A percentile compares a stretch with the other conserved stretches of the same genome.
Conservation (phyloP, 2,888 invertebrate genomes). For the Orthosia gracilis region DNA sequence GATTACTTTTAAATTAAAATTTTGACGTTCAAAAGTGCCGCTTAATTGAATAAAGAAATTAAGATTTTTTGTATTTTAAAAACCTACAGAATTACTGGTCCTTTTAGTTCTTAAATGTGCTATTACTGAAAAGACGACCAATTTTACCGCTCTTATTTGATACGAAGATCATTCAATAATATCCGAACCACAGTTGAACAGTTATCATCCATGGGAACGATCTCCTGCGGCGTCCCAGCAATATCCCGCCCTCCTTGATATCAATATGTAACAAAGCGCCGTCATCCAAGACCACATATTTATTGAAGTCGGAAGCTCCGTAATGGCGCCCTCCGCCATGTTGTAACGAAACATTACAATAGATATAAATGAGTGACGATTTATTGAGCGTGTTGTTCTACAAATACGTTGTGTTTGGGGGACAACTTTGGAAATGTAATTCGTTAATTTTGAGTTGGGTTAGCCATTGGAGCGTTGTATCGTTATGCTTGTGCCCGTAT, state of each 20-base stretch:
- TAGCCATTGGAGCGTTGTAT: not conserved
- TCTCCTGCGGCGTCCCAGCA: conserved; percentile 32
- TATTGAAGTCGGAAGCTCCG: conserved; percentile 67
- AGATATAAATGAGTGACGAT: conserved; percentile 66
- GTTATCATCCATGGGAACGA: conserved; percentile 21
- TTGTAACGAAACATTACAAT: conserved; percentile 56
- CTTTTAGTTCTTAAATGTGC: not conserved
- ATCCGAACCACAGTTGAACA: conserved; percentile 8
- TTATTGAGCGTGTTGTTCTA: conserved; percentile 60
- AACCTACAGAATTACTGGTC: not conserved
- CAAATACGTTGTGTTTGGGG: conserved; percentile 43
- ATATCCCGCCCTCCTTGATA: conserved; percentile 48
- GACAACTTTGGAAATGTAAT: conserved; percentile 24
- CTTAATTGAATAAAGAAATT: no score
- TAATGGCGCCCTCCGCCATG: conserved; percentile 64
- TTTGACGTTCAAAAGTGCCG: no score
- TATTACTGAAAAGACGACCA: no score
- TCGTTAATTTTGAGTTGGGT: conserved; percentile 20
- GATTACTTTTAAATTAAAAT: no score
- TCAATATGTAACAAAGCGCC: conserved; percentile 40
- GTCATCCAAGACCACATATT: conserved; percentile 54
- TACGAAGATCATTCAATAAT: not conserved
- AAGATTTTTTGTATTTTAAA: no score
- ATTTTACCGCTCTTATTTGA: not conserved
- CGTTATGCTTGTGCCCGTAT: not conserved